Base-by-base conservation (phyloP, 1,140 invertebrate genomes). In the Anoplolepis gracilipes region DNA sequence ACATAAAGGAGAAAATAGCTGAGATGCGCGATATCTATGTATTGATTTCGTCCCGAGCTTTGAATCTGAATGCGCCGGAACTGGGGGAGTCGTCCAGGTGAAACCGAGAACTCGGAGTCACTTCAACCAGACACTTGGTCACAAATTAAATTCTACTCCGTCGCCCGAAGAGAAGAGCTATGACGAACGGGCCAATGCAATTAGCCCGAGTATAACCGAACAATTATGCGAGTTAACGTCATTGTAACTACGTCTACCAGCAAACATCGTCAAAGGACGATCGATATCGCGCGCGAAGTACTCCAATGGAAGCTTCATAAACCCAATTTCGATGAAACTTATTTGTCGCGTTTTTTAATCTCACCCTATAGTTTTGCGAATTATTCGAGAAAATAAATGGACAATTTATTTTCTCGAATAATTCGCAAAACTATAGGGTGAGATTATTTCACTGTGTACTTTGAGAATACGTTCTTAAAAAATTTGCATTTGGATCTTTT, bases 41-140 rank as follows among this genome's bases (percentile, higher is more conserved):
- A 92, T 92, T 89, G 91, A 92, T 92, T 92, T 90, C 84, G 87
- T 90, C 88, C 84, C 85, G 87, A 84, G 84, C 85, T 75, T 86
- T 90, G 87, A 90, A 90, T 87, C 73, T 57, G 64, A 81, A 89
- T 79, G 76, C 64, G 53, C 49, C 85, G 79, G 69, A 84, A 85
- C 78, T 55, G 73, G 36, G 49, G 77, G 79, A 89, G 55, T 86
- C 70, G 82, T 86, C 84, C 88, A 88, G 87, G 84, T 89, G 87
- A 89, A 88, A 88, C 84, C 42, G 77, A 89, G 78, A 61, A 81
- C 76, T 67, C 33, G 16, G 30, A 59, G 8, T 39, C 42, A 82
- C 70, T 86, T 64, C 7, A 55, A 36, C 1, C 46, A 25, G 61
- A 36, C 19, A 55, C 76, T 86, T 30, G 61, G 16, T 65, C 64